Evolutionary conservation across 1,140 invertebrate species (phyloP), one percentile per base, ranked within the genome.

Genomic region (Hycleus phaleratus): DNA sequence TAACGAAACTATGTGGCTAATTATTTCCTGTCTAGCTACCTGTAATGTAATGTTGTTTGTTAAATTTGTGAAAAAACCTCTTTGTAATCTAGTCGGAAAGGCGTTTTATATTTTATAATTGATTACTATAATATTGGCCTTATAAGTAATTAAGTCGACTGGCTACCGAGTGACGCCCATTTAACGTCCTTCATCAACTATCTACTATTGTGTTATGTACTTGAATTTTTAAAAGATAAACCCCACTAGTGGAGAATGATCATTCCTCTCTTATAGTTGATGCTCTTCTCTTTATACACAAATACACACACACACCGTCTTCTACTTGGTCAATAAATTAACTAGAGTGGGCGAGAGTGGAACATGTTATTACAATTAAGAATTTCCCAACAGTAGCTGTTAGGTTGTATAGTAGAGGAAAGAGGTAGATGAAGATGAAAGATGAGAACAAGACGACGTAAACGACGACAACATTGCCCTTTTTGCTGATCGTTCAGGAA

Each of bases 341-440:
- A 58, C 32, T 60, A 46, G 60, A 61, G 63, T 65, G 63, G 63
- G 63, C 63, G 63, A 65, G 60, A 56, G 63, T 63, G 63, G 62
- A 65, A 65, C 61, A 60, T 65, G 63, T 65, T 62, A 65, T 65
- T 65, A 65, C 63, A 65, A 65, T 65, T 65, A 65, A 65, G 63
- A 62, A 60, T 61, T 65, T 60, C 62, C 63, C 59, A 59, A 65
- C 60, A 60, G 63, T 65, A 65, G 63, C 63, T 56, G 40, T 59
- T 59, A 40, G 10, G 10, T 44, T 18, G 49, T 11, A 24, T 7
- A 40, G 40, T 11, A 26, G 24, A 45, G 11, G 24, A 12, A 24
- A 11, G 11, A 45, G 11, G 24, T 12, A 12, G 11, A 45, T 12
- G 11, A 11, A 11, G 11, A 24, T 24, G 24, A 45, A 45, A 45